Evolutionary conservation across 1,140 invertebrate genomes (phyloP), one percentile per base, ranked within the genome.

Genomic region (Trachymyrmex septentrionalis): DNA sequence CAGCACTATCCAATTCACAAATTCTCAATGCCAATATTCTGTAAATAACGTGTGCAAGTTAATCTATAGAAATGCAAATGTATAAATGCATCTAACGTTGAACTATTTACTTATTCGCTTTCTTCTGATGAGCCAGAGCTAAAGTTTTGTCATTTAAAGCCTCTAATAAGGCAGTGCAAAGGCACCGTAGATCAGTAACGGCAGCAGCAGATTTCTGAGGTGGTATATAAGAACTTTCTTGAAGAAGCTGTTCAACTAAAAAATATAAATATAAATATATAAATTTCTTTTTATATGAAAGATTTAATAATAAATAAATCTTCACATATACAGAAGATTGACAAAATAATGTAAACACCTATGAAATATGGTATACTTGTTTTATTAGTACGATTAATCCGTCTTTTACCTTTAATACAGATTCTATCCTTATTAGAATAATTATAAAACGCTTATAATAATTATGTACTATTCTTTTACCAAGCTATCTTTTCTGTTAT

Each of bases 131-230:
- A 64, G 96, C 96, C 4, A 98, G 92, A 14, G 98, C 98, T 48
- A 98, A 94, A 59, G 97, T 97, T 96, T 98, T 98, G 92, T 98
- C 98, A 94, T 98, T 98, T 16, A 98, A 95, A 50, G 98, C 96
- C 93, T 99, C 98, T 80, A 98, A 95, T 14, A 98, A 94, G 19
- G 97, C 97, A 63, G 97, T 95, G 88, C 97, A 97, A 19, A 98
- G 92, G 5, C 96, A 97, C 89, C 97, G 97, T 10, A 98, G 94
- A 94, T 98, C 98, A 19, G 96, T 95, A 82, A 97, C 95, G 3
- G 97, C 97, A 85, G 97, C 96, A n/a, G 97, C 96, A 88, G 96
- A 97, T 71, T 97, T 96, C 86, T 97, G 96, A 19, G 97, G 92
- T 34, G 97, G 96, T 80, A 96, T 95, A 85, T 96, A 96, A 30